Percentiles rank a stretch among this genome's conserved stretches.
These are phyloP conservation scores for Schizotus pectinicornis DNA, from an alignment of 2,888 invertebrate genomes.

Conservation along the genomic window DNA sequence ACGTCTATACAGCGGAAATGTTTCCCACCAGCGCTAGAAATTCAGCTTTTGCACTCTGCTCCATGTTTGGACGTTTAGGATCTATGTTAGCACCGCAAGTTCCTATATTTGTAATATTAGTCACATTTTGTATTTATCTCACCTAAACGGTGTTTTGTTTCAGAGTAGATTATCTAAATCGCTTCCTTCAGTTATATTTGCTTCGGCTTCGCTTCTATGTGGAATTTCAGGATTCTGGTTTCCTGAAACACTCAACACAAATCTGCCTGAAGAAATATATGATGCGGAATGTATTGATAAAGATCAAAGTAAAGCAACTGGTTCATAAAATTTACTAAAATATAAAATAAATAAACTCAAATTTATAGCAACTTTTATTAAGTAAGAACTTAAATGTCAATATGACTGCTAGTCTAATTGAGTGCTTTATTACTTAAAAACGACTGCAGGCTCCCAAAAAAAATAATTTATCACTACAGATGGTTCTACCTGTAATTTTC, in stretches of 20 bases:
- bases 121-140: constrained; percentile 6
- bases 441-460: too few relatives aligned
- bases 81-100: constrained; percentile 75
- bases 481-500: too few relatives aligned
- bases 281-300: too few relatives aligned
- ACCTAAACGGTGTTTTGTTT: constrained; percentile 33
- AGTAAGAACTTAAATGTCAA: too few relatives aligned
- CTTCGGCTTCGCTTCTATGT: constrained; percentile 62
- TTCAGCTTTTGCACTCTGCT: constrained; percentile 70
- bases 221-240: constrained; percentile 65
- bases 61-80: constrained; percentile 75
- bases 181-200: constrained; percentile 67
- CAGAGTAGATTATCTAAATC: constrained; percentile 61
- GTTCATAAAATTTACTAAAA: too few relatives aligned
- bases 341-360: too few relatives aligned
- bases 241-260: constrained; percentile 62
- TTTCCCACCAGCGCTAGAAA: constrained; percentile 73
- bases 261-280: too few relatives aligned
- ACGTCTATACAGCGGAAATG: constrained; percentile 65
- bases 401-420: too few relatives aligned
- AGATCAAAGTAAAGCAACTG: too few relatives aligned
- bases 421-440: too few relatives aligned
- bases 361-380: too few relatives aligned
- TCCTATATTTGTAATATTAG: constrained; percentile 63
- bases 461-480: too few relatives aligned